phyloP scores from a whole-genome alignment of 2,888 invertebrate species.

The Cerastoderma edule region DNA sequence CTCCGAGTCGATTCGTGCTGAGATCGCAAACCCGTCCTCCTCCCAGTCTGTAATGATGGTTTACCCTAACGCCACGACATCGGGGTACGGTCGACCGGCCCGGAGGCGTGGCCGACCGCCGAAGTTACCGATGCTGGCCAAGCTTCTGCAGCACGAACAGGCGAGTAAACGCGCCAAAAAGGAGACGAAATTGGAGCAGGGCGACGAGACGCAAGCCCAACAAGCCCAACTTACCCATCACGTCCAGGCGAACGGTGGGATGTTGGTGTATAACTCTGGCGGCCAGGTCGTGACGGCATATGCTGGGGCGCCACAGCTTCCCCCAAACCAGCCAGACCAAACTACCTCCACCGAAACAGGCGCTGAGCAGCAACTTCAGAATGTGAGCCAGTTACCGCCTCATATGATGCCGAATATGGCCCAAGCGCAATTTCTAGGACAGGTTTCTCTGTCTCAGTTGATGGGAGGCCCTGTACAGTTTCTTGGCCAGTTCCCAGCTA shows the following conservation, averaged over 20 bases:
- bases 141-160: constrained; percentile 63
- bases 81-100: constrained; percentile 66
- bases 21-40: constrained; percentile 21
- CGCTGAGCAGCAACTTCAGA: neutral
- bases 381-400: constrained; percentile 2
- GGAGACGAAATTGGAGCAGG: constrained; percentile 26
- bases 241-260: constrained; percentile 48
- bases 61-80: constrained; percentile 67
- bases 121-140: constrained; percentile 72
- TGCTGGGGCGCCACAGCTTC: constrained; percentile 9
- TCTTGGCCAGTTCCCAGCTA: constrained; percentile 56
- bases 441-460: constrained; percentile 52
- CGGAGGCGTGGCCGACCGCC: constrained; percentile 75
- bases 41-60: constrained; percentile 75
- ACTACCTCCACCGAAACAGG: neutral
- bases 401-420: constrained; percentile 45
- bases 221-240: constrained; percentile 40
- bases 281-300: constrained; percentile 49
- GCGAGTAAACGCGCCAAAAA: constrained; percentile 30
- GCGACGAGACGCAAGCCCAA: neutral
- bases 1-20: neutral
- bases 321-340: neutral
- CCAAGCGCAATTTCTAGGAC: constrained; percentile 57
- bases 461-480: constrained; percentile 54
- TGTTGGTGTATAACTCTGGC: constrained; percentile 51